phyloP scores from a whole-genome alignment of 2,113 vertebrate genomes.

The Mustelus asterias region DNA sequence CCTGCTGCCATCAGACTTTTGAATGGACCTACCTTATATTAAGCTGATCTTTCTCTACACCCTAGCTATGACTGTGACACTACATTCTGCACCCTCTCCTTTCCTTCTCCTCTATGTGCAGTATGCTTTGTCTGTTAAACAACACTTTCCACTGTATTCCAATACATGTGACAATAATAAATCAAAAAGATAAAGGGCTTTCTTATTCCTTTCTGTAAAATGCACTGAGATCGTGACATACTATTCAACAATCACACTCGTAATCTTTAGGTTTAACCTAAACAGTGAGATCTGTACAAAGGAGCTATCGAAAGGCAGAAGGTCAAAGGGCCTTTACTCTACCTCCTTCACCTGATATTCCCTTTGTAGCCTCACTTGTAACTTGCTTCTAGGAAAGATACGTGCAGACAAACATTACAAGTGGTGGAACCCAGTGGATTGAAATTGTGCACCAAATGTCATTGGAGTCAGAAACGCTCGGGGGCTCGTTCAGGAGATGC shows the following conservation, averaged over 20 bases:
- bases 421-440: not conserved
- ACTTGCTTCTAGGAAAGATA: not conserved
- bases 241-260: not conserved
- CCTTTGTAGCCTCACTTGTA: not conserved
- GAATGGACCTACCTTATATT: no score
- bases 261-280: not conserved
- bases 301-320: not conserved
- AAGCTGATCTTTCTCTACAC: no score
- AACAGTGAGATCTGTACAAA: not conserved
- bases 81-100: no score
- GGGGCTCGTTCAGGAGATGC: not conserved
- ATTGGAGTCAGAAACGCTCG: no score
- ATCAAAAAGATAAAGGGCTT: not conserved
- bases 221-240: not conserved
- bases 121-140: no score
- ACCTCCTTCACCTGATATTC: not conserved
- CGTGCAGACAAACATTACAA: not conserved
- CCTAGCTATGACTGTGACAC: no score
- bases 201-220: not conserved
- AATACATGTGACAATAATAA: no score
- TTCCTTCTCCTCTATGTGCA: no score
- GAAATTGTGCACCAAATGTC: not conserved
- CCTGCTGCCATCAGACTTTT: no score
- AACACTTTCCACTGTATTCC: no score
- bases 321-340: not conserved